Conservation (phyloP, 2,113 vertebrate genomes). For the Zosterops hypoxanthus region DNA sequence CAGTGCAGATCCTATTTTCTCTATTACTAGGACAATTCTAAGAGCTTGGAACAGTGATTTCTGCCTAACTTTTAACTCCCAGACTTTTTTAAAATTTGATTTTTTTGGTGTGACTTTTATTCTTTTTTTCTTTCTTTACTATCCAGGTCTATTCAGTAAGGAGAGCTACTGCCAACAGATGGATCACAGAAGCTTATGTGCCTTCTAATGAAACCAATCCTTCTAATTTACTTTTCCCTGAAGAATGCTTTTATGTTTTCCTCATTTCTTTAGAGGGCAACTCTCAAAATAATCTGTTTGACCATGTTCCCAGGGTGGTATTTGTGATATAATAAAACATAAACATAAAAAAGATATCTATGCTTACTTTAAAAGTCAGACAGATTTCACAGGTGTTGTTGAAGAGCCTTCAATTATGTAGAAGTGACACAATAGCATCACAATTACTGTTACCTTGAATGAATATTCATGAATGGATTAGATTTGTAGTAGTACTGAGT, state of each 20-base stretch:
- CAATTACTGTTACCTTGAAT: slow-evolving; percentile 13
- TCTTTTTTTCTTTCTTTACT: neutral
- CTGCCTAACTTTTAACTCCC: neutral
- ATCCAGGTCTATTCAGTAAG: slow-evolving; percentile 32
- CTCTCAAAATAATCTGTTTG: slow-evolving; percentile 67
- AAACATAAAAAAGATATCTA: slow-evolving; percentile 49
- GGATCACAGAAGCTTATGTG: slow-evolving; percentile 58
- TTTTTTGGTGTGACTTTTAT: neutral
- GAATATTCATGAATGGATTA: slow-evolving; percentile 53
- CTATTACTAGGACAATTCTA: neutral
- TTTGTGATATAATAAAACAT: slow-evolving; percentile 56
- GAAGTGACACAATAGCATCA: slow-evolving; percentile 24
- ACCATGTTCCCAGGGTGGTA: slow-evolving; percentile 29
- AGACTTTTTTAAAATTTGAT: neutral
- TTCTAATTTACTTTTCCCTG: slow-evolving; percentile 68
- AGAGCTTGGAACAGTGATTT: neutral
- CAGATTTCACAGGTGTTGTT: slow-evolving; percentile 42
- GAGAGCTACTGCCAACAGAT: slow-evolving; percentile 55
- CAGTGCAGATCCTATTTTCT: neutral
- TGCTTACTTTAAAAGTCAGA: slow-evolving; percentile 42
- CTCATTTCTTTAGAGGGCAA: slow-evolving; percentile 22
- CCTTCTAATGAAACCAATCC: slow-evolving; percentile 61
- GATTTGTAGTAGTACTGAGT: neutral
- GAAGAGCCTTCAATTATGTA: slow-evolving; percentile 39
- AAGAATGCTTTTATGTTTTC: slow-evolving; percentile 53